Percentiles rank a stretch among this genome's conserved stretches.
Conservation (phyloP, 1,140 invertebrate species). For the Frieseomelitta varia region DNA sequence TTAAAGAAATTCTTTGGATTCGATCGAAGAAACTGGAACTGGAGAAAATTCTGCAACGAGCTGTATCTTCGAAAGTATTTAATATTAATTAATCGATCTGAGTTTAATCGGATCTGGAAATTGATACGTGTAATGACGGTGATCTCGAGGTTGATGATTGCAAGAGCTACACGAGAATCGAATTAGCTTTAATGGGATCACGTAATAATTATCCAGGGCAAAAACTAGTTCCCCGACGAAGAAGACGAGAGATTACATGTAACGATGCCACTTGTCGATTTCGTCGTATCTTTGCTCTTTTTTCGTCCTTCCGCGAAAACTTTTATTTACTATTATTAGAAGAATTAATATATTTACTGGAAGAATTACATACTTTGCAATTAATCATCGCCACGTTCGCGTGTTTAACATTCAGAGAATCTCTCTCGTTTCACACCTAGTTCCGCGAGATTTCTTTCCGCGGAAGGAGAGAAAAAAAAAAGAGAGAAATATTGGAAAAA, state of each 20-base stretch:
- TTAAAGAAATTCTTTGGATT: no score
- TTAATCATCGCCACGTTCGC: background rate
- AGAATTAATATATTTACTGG: background rate
- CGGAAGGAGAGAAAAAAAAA: background rate
- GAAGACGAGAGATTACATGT: background rate
- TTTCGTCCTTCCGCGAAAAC: background rate
- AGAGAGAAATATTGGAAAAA: background rate
- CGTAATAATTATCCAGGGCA: background rate
- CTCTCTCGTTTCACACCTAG: background rate
- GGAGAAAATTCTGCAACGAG: no score
- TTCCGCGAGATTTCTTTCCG: background rate
- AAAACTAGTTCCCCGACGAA: background rate
- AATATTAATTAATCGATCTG: background rate
- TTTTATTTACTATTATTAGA: background rate
- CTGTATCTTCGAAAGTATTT: background rate
- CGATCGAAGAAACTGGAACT: no score
- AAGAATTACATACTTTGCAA: background rate
- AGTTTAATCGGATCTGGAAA: background rate
- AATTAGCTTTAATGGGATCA: no score
- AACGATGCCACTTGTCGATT: background rate
- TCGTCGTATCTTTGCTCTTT: background rate
- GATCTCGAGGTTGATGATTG: background rate
- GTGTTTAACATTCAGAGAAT: no score
- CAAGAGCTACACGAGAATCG: no score
- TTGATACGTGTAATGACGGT: background rate